These are phyloP conservation scores for Neosalanx taihuensis DNA, from an alignment of 2,797 vertebrate genomes.

Conservation along the genomic window DNA sequence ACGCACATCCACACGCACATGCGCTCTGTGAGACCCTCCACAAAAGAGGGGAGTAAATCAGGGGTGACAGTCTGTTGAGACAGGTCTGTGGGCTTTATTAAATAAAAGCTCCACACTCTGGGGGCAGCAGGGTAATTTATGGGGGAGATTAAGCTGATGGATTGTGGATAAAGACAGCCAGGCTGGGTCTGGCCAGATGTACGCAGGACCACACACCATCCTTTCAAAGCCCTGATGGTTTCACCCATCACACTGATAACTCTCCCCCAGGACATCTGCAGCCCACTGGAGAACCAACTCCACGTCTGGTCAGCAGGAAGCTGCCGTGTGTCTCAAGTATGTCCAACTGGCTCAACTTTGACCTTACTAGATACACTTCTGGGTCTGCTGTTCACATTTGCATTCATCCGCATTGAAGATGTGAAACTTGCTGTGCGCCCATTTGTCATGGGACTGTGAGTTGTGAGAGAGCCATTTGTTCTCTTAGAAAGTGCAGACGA, in stretches of 20 bases:
- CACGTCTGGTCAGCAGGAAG: not conserved
- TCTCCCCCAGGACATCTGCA: not conserved
- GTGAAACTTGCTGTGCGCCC: not conserved
- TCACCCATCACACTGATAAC: slow-evolving; percentile 25
- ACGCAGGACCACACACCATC: slow-evolving; percentile 15
- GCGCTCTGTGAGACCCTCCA: not conserved
- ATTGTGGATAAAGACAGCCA: slow-evolving; percentile 47
- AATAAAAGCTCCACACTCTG: slow-evolving; percentile 40
- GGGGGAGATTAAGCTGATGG: slow-evolving; percentile 56
- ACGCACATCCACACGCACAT: not conserved
- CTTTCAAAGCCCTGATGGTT: slow-evolving; percentile 41
- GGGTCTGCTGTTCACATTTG: not conserved
- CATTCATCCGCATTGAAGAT: not conserved
- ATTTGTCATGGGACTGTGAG: too few species aligned
- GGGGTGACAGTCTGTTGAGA: slow-evolving; percentile 36
- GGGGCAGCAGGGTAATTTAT: slow-evolving; percentile 47
- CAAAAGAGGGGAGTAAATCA: slow-evolving; percentile 19
- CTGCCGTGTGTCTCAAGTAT: not conserved
- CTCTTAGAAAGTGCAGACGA: too few species aligned
- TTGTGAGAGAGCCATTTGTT: too few species aligned
- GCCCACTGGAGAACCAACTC: not conserved
- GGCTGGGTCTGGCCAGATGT: slow-evolving; percentile 29
- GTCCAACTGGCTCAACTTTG: not conserved
- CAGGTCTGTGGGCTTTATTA: slow-evolving; percentile 51
- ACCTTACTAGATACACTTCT: not conserved